Conservation (phyloP, 1,140 invertebrate genomes). For the Pogonus chalceus region DNA sequence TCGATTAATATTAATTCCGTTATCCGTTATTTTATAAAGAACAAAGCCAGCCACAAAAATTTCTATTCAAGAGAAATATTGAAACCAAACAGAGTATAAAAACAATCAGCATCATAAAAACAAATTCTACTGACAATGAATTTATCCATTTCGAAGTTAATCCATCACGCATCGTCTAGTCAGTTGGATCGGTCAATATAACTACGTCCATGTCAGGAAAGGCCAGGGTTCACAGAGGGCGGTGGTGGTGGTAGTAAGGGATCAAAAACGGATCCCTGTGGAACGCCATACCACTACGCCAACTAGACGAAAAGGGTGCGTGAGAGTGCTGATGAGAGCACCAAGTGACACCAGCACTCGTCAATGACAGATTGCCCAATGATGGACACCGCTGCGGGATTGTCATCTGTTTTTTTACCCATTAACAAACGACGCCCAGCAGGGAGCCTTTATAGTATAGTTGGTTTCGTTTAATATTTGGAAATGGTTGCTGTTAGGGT, state of each 20-base stretch:
- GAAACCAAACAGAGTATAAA: background rate
- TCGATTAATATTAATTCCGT: too few relatives aligned
- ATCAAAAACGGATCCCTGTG: too few relatives aligned
- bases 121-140: background rate
- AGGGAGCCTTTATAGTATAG: background rate
- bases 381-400: constrained; percentile 3
- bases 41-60: too few relatives aligned
- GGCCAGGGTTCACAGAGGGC: too few relatives aligned
- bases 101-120: background rate
- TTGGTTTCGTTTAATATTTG: too few relatives aligned
- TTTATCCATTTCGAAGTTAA: background rate
- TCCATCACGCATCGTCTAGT: constrained; percentile 1
- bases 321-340: background rate
- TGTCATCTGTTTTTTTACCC: constrained; percentile 1
- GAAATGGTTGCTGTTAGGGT: too few relatives aligned
- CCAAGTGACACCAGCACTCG: background rate
- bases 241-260: too few relatives aligned
- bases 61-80: background rate
- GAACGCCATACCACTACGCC: background rate
- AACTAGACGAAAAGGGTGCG: background rate
- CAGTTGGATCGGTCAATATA: background rate
- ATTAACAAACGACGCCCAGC: background rate
- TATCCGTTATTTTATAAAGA: too few relatives aligned
- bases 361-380: constrained; percentile 4
- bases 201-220: too few relatives aligned